Percentiles rank a stretch among this genome's conserved stretches.
Conservation (phyloP, 1,140 invertebrate species). For the Carcinoscorpius rotundicauda region DNA sequence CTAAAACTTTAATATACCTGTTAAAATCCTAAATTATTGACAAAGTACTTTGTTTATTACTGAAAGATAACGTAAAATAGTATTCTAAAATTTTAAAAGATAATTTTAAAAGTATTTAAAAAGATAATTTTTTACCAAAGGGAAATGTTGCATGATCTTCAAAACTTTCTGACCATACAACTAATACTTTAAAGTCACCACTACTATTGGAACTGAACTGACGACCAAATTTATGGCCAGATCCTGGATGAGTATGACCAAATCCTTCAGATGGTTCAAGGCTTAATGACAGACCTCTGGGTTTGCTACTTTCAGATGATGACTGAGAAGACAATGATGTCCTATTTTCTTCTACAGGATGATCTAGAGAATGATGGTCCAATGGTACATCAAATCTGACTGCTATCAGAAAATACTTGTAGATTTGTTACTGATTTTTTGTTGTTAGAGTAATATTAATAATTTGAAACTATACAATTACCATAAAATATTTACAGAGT, state of each 20-base stretch:
- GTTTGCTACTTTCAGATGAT: conserved; percentile 26
- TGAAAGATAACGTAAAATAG: no score
- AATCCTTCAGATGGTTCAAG: conserved; percentile 23
- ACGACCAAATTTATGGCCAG: conserved; percentile 25
- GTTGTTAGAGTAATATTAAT: no score
- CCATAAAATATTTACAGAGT: no score
- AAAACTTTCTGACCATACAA: conserved; percentile 89
- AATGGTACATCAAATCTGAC: no score
- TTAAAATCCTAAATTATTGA: no score
- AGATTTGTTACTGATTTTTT: no score
- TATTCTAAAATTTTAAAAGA: no score
- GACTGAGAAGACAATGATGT: conserved; percentile 13
- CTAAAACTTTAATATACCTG: no score
- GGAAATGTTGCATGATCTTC: conserved; percentile 84
- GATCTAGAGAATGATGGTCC: background rate
- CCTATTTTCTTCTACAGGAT: conserved; percentile 5
- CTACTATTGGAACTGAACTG: conserved; percentile 22
- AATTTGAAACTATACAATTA: no score
- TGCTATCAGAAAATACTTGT: no score
- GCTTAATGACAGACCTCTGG: conserved; percentile 29
- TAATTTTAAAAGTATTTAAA: no score
- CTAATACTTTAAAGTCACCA: conserved; percentile 58
- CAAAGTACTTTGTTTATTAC: no score
- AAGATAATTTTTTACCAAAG: conserved; percentile 50
- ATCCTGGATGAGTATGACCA: conserved; percentile 17